Evolutionary conservation across 2,888 invertebrate genomes (phyloP).

Genomic region (Lacanobia wlatinum): DNA sequence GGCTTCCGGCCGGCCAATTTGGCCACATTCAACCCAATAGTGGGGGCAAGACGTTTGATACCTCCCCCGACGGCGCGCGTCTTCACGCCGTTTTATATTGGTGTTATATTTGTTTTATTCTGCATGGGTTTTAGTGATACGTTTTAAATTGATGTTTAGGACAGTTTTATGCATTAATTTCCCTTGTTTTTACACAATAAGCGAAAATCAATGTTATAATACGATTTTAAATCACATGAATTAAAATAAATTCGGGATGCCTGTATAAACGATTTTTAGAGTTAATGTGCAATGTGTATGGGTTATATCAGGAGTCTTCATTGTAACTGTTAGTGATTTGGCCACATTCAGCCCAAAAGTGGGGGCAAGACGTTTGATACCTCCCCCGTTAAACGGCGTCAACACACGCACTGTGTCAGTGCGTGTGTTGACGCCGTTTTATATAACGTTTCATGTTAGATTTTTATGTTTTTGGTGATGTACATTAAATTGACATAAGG

Average conservation of each 20-base stretch:
- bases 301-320: too few species aligned
- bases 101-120: too few species aligned
- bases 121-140: too few species aligned
- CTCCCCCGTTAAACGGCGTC: constrained; percentile 62
- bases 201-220: too few species aligned
- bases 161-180: background rate
- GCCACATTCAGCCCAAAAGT: constrained; percentile 85
- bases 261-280: too few species aligned
- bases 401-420: too few species aligned
- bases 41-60: constrained; percentile 83
- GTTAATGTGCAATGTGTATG: too few species aligned
- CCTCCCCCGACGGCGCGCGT: constrained; percentile 58
- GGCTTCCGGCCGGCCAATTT: constrained; percentile 89
- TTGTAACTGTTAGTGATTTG: constrained; percentile 76
- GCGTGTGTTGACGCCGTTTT: constrained; percentile 40
- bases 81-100: constrained; percentile 15
- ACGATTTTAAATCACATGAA: too few species aligned
- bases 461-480: too few species aligned
- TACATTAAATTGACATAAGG: too few species aligned
- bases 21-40: constrained; percentile 86
- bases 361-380: constrained; percentile 83
- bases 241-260: too few species aligned
- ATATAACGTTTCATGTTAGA: constrained; percentile 4
- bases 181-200: background rate
- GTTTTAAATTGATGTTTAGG: background rate